phyloP scores from a whole-genome alignment of 2,113 vertebrate species.

The Anseranas semipalmata region DNA sequence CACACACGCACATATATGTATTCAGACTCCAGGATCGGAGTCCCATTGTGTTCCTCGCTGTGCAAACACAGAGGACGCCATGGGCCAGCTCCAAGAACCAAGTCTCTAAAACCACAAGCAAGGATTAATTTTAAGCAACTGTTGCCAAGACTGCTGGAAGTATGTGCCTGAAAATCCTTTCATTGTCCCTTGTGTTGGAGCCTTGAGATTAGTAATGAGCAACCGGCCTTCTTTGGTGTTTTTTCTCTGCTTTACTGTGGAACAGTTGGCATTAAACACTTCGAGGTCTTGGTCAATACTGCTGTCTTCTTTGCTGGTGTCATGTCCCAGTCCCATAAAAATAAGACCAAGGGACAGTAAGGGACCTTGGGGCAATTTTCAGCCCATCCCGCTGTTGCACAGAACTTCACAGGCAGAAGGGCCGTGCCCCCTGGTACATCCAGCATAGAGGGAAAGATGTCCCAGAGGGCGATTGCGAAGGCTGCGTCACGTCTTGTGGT shows the following conservation, averaged over 20 bases:
- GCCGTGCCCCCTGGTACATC: rapidly evolving
- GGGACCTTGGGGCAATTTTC: neutral
- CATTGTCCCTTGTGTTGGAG: neutral
- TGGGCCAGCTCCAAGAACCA: neutral
- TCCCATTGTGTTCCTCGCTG: neutral
- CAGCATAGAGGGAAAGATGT: neutral
- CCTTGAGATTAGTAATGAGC: neutral
- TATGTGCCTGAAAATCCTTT: neutral
- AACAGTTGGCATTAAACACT: neutral
- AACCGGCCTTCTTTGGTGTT: neutral
- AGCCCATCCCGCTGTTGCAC: neutral
- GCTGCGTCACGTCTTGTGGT: neutral
- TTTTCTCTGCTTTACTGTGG: neutral
- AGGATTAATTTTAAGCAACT: neutral
- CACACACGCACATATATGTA: rapidly evolving
- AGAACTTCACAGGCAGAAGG: neutral
- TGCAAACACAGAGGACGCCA: neutral
- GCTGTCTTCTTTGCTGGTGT: neutral
- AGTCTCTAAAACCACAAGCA: neutral
- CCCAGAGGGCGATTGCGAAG: rapidly evolving
- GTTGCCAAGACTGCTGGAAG: neutral
- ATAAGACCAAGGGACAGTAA: neutral
- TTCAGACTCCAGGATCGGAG: neutral
- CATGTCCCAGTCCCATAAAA: neutral
- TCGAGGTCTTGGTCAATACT: neutral